Evolutionary conservation across 1,140 invertebrate genomes (phyloP), one percentile per base, ranked within the genome.

Genomic region (Andricus grossulariae): DNA sequence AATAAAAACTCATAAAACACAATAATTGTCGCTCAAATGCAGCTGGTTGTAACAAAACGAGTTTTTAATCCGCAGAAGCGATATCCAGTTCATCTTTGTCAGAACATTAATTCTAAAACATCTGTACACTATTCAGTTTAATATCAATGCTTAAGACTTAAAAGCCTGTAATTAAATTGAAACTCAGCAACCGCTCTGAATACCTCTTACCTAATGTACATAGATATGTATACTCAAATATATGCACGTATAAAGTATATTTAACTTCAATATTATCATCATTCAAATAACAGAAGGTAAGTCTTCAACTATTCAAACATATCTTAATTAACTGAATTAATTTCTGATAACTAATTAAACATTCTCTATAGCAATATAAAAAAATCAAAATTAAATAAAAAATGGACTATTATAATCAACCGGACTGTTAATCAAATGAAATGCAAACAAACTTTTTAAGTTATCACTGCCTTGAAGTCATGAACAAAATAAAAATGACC

Each of bases 101-200:
- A 32, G 10, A 32, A 32, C 12, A 7, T 60, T 21, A 21, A 32
- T 60, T 60, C 3, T 15, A 32, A 8, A 66, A 66, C 32, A 66
- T 66, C 25, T 66, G 60, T 32, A 45, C 39, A 45, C 39, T 45
- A 1, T 39, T 25, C 39, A 66, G 39, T 66, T 66, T 66, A 66
- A 66, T 32, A 16, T 39, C 10, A 15, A 66, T 66, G 25, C 32
- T 66, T 66, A 66, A 39, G 60, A 39, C 60, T 66, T 66, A 66
- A 66, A 45, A 66, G 60, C 60, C 60, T 10, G 39, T 66, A 66
- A 66, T 66, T 66, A 66, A 66, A 66, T 25, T 66, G 60, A 39
- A 66, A 66, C 60, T 45, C 32, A 16, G 16, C 60, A 66, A 32
- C 32, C 39, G 60, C 60, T 66, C 39, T 39, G 60, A 66, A 66